Evolutionary conservation across 2,113 vertebrate genomes (phyloP).

Genomic region (Istiophorus platypterus): DNA sequence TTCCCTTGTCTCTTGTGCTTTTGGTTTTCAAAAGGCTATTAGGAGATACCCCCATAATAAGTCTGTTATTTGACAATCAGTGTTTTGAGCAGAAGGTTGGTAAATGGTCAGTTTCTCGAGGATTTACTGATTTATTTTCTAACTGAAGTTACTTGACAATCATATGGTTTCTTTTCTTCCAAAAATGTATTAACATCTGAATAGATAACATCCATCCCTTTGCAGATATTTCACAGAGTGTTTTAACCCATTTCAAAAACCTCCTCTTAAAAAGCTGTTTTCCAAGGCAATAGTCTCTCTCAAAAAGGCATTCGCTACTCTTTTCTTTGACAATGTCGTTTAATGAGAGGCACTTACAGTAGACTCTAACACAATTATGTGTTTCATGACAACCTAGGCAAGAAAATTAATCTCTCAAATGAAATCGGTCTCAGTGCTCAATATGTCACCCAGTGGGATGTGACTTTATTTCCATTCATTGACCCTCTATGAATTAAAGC

Average conservation of each 20-base stretch:
- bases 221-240: not conserved
- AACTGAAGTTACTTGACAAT: constrained; percentile 6
- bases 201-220: constrained; percentile 5
- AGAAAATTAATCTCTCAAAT: constrained; percentile 84
- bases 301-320: constrained; percentile 58
- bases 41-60: too few species aligned
- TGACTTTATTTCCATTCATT: constrained; percentile 82
- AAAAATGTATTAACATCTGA: constrained; percentile 14
- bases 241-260: constrained; percentile 5
- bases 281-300: constrained; percentile 25
- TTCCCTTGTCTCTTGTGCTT: not conserved
- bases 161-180: not conserved
- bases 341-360: constrained; percentile 79
- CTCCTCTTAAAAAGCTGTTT: constrained; percentile 12
- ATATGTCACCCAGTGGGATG: constrained; percentile 76
- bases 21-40: not conserved
- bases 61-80: not conserved
- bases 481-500: constrained; percentile 80
- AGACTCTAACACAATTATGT: constrained; percentile 79
- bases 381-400: constrained; percentile 84
- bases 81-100: not conserved
- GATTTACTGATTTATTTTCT: constrained; percentile 19
- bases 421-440: constrained; percentile 79
- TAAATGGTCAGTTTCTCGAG: not conserved
- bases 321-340: constrained; percentile 67